Base-by-base conservation (phyloP, 2,797 vertebrate species). In the Chromobotia macracanthus region DNA sequence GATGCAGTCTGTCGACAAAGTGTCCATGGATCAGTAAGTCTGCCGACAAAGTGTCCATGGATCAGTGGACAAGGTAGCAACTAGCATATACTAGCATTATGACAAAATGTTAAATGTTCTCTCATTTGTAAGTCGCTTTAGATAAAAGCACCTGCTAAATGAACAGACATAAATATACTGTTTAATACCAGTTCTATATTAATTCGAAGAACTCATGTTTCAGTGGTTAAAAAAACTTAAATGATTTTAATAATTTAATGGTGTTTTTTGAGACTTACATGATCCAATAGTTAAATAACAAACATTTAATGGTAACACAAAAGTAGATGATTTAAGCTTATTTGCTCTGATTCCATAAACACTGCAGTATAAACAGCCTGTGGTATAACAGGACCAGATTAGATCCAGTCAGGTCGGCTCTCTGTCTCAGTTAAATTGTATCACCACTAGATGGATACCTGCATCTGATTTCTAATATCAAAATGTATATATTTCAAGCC, bases 381-480 rank as follows among this genome's bases (percentile, higher is more conserved):
- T 15, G 60, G 25, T n/a, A 2, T 13, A 28, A 31, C n/a, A 71
- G 15, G 31, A 2, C 6, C 35, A 38, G 6, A 38, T 38, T 8
- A 50, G n/a, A 44, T 67, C n/a, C 16, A 15, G 10, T 44, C 55
- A 51, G 12, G 3, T 19, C 7, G 28, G 1, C n/a, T 19, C 5
- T 13, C 12, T n/a, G n/a, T n/a, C 46, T 31, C 31, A 93, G 86
- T 93, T 76, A 80, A 68, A 65, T 77, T 1, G 21, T 83, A 84
- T 82, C 84, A 81, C 93, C 93, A 94, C 91, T 87, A 94, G 92
- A 92, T 90, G 92, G 92, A 91, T 90, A 89, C 82, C 84, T 80
- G 82, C 21, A 72, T 86, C 83, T 82, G 58, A 66, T 46, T 61
- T 77, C 60, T 10, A 72, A 60, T 7, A 50, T 55, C 19, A 23